Base-by-base conservation (phyloP, 2,113 vertebrate genomes). In the Thinocorus orbignyianus region DNA sequence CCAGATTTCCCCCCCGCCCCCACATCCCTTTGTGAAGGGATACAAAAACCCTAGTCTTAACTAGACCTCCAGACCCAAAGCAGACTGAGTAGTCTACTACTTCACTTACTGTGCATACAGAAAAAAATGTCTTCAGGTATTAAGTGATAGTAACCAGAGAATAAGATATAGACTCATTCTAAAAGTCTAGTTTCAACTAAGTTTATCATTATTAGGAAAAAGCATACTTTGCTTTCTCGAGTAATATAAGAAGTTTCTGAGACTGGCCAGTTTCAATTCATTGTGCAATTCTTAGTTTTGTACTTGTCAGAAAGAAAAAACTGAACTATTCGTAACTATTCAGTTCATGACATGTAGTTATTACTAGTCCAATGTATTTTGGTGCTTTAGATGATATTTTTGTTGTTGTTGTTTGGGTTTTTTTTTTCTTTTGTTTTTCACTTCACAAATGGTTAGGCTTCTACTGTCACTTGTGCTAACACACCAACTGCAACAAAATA, bases 311-410 rank as follows among this genome's bases (percentile, higher is more conserved):
- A 24, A 58, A 80, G 35, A 86, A 5, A 42, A 68, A 81, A 9
- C 9, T 81, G 12, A 73, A 73, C 13, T 78, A 49, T 2, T 78
- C n/a, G 37, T 35, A 86, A 42, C 16, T 30, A 91, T 8, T 68
- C 41, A 20, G 9, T 3, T 41, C 7, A 37, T 30, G 61, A 88
- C 81, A 70, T 12, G 44, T 4, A 44, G 8, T 31, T 49, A 72
- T 23, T 61, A 10, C 10, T 11, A 66, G 9, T 25, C 11, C 11
- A 41, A 7, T 13, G 16, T 41, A 8, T 30, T 49, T 49, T 4
- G 3, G 3, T 39, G 35, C 17, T 72, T 83, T 17, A 13, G 0
- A 2, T 14, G 31, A 8, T n/a, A 18, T 33, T 20, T 57, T n/a
- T n/a, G 28, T 58, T n/a, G n/a, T n/a, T n/a, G n/a, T 58, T 57